phyloP scores from a whole-genome alignment of 2,888 invertebrate species.

The Drosophila kuntzei region DNA sequence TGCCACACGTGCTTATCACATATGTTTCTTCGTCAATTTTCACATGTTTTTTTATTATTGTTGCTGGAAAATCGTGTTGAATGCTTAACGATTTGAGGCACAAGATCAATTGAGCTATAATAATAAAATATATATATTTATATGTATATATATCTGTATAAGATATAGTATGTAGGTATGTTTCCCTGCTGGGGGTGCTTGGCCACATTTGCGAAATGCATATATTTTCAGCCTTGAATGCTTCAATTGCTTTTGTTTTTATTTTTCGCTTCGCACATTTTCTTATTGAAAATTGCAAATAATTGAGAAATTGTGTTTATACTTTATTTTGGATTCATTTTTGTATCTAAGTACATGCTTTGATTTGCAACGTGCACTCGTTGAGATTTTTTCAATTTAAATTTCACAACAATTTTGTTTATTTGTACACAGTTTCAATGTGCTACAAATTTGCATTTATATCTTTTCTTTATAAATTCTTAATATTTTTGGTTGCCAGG shows the following conservation, averaged over 20 bases:
- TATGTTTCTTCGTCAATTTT: conserved; percentile 19
- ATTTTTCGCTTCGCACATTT: conserved; percentile 33
- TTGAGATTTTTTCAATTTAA: conserved; percentile 31
- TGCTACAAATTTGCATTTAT: conserved; percentile 13
- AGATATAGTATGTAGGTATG: background rate
- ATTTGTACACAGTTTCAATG: background rate
- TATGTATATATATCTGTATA: conserved; percentile 8
- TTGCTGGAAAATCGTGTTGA: conserved; percentile 39
- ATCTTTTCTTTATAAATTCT: conserved; percentile 5
- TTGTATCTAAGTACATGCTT: conserved; percentile 24
- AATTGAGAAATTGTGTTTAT: conserved; percentile 35
- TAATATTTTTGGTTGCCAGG: background rate
- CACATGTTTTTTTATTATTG: conserved; percentile 43
- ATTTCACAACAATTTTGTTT: conserved; percentile 17
- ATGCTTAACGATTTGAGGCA: conserved; percentile 34
- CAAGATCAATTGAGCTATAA: conserved; percentile 30
- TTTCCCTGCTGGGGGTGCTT: conserved; percentile 46
- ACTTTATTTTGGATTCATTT: conserved; percentile 8
- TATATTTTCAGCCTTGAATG: conserved; percentile 67
- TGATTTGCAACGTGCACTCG: conserved; percentile 50
- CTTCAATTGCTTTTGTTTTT: conserved; percentile 36
- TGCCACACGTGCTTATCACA: conserved; percentile 23
- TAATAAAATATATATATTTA: conserved; percentile 20
- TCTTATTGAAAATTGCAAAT: conserved; percentile 24
- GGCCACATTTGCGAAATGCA: conserved; percentile 64